These are phyloP conservation scores for Ennomos fuscantarius DNA, from an alignment of 2,888 invertebrate species.

Conservation along the genomic window DNA sequence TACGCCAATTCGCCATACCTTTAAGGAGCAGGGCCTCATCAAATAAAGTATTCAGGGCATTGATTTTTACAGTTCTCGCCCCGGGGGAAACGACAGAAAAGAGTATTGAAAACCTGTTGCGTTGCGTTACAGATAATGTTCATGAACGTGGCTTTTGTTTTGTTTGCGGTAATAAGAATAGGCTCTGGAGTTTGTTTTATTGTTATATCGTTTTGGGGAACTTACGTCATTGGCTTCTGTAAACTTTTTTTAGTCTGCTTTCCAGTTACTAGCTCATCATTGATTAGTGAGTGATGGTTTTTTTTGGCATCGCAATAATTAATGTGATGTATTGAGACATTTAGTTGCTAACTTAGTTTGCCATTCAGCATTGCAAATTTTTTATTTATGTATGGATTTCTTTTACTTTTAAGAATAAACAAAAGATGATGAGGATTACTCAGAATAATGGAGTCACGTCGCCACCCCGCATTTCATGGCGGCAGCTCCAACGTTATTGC, in stretches of 20 bases:
- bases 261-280: too few relatives aligned
- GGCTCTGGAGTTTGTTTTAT: too few relatives aligned
- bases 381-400: too few relatives aligned
- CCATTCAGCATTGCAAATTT: too few relatives aligned
- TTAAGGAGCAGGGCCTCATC: constrained; percentile 4
- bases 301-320: too few relatives aligned
- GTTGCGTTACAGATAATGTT: constrained; percentile 26
- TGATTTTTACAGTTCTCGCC: constrained; percentile 22
- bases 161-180: not conserved
- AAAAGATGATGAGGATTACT: not conserved
- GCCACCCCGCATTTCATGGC: not conserved
- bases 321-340: too few relatives aligned
- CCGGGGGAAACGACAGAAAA: constrained; percentile 10
- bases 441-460: constrained; percentile 3
- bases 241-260: too few relatives aligned
- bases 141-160: constrained; percentile 3
- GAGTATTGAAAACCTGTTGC: constrained; percentile 23
- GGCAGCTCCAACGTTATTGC: constrained; percentile 32
- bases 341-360: too few relatives aligned
- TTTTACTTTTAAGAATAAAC: not conserved
- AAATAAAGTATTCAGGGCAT: constrained; percentile 25
- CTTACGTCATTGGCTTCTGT: too few relatives aligned
- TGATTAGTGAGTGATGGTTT: too few relatives aligned
- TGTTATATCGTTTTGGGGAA: too few relatives aligned
- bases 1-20: constrained; percentile 4